Evolutionary conservation across 2,797 vertebrate species (phyloP).

Genomic region (Apodemus agrarius): DNA sequence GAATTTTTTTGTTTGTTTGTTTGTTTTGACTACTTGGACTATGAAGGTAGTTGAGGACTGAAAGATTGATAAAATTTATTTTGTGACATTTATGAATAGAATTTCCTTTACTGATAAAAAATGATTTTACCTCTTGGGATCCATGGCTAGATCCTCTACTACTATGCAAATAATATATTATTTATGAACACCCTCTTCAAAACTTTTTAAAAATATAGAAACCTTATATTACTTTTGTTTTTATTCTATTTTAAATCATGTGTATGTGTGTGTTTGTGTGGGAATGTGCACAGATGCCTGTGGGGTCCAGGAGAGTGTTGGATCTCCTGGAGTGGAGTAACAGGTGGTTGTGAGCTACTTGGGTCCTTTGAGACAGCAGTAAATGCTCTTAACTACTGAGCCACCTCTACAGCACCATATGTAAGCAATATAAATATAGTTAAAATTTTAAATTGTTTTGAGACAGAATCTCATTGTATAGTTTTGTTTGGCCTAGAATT

Average conservation of each 20-base stretch:
- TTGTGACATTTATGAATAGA: slow-evolving; percentile 34
- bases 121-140: slow-evolving; percentile 36
- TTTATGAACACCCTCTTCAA: slow-evolving; percentile 1
- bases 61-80: neutral
- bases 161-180: slow-evolving; percentile 17
- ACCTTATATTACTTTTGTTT: neutral
- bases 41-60: neutral
- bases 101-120: slow-evolving; percentile 55
- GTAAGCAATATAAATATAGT: neutral
- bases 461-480: neutral
- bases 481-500: neutral
- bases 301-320: neutral
- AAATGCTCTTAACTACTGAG: neutral
- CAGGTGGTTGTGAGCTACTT: neutral
- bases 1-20: slow-evolving; percentile 43
- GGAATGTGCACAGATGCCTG: neutral
- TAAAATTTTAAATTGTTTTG: neutral
- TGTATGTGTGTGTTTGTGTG: neutral
- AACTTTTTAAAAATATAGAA: slow-evolving; percentile 20
- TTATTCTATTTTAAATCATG: neutral
- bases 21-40: slow-evolving; percentile 36
- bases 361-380: neutral
- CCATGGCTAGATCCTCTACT: slow-evolving; percentile 18
- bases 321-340: neutral
- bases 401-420: neutral